Percentiles rank a stretch among this genome's conserved stretches.
Evolutionary conservation across 2,888 invertebrate species (phyloP).

Genomic region (Drosophila prolongata): DNA sequence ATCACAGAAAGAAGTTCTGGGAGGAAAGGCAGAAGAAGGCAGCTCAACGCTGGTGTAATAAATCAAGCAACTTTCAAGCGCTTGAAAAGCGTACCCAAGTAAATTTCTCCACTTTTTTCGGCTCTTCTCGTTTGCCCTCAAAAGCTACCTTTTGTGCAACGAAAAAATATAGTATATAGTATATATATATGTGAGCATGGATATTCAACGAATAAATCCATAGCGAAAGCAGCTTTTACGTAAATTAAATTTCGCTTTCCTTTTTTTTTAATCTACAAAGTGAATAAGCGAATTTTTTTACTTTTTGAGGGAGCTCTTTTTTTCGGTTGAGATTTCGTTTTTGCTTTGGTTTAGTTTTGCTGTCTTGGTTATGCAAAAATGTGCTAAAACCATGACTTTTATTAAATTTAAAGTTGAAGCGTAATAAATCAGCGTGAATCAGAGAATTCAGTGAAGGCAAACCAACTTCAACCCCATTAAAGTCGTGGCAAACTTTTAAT

Average conservation of each 20-base stretch:
- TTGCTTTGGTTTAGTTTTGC: slow-evolving; percentile 38
- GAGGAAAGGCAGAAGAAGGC: background rate
- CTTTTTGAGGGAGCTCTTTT: slow-evolving; percentile 22
- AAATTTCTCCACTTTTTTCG: slow-evolving; percentile 45
- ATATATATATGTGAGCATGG: slow-evolving; percentile 39
- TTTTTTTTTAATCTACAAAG: slow-evolving; percentile 70
- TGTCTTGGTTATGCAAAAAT: slow-evolving; percentile 42
- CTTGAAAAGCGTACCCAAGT: slow-evolving; percentile 70
- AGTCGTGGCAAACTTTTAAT: slow-evolving; percentile 60
- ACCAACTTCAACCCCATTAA: slow-evolving; percentile 27
- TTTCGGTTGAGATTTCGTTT: slow-evolving; percentile 40
- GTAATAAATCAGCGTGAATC: slow-evolving; percentile 80
- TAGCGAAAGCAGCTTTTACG: slow-evolving; percentile 68
- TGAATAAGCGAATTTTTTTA: slow-evolving; percentile 71
- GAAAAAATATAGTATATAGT: slow-evolving; percentile 22
- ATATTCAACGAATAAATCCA: slow-evolving; percentile 48
- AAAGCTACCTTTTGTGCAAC: slow-evolving; percentile 33
- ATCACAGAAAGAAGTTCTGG: slow-evolving; percentile 18
- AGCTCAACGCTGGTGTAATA: slow-evolving; percentile 57
- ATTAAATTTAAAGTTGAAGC: slow-evolving; percentile 77
- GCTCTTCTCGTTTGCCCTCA: slow-evolving; percentile 30
- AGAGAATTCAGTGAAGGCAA: slow-evolving; percentile 48
- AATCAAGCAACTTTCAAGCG: slow-evolving; percentile 78
- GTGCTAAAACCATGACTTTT: slow-evolving; percentile 66
- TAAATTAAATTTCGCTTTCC: slow-evolving; percentile 71